Base-by-base conservation (phyloP, 2,797 vertebrate genomes). In the Falco peregrinus region DNA sequence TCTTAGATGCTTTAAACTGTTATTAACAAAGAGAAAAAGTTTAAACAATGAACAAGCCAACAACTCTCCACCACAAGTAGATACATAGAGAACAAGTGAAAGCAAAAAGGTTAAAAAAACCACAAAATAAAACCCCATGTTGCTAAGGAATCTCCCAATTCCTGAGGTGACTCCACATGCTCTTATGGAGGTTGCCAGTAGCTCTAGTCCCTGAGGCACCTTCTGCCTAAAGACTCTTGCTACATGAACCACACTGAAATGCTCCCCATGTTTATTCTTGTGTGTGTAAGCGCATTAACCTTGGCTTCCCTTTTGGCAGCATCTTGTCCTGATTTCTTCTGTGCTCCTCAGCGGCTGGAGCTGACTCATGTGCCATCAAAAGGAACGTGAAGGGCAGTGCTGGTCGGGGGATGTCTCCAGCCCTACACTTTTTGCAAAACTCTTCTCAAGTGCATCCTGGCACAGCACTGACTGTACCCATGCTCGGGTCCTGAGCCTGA, bases 361-460 rank as follows among this genome's bases (percentile, higher is more conserved):
- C n/a, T 74, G 19, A 5, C 50, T 43, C 47, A 50, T 28, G 47
- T 10, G 56, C 22, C 45, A 31, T 4, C 76, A 41, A 48, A 80
- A 64, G 53, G 22, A 2, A 12, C 0, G 16, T 4, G 25, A 60
- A 85, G 31, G 69, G 22, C 90, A 78, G 9, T 4, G n/a, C 37
- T 64, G 60, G 13, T 48, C 2, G 9, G 28, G 16, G 31, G 26
- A 31, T 9, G 22, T 29, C 41, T 74, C 56, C 11, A 80, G 22
- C 39, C 20, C 54, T 1, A 3, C 0, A 2, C 17, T 17, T 85
- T 51, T 16, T 21, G 28, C n/a, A 60, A 65, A 59, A 71, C 21
- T 28, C 71, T 70, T 67, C 48, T 54, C 33, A 17, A 60, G 48
- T 0, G 0, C 1, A 2, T 22, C 14, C 25, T 0, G 0, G 22